Evolutionary conservation across 2,797 vertebrate genomes (phyloP), one percentile per base, ranked within the genome.

Genomic region (Sebastes glaucus): DNA sequence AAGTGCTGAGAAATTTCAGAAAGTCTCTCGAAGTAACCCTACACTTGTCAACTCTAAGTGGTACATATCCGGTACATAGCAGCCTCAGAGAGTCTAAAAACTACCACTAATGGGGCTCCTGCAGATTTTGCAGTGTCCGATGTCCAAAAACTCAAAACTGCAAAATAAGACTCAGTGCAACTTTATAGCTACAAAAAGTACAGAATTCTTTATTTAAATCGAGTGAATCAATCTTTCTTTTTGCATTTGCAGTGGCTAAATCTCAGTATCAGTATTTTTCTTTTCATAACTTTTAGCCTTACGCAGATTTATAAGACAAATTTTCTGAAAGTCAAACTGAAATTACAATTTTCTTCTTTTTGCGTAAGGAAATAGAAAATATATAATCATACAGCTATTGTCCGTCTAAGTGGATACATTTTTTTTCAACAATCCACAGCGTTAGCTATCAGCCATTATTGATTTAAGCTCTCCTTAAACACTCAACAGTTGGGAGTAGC

Each of bases 11-110:
- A 91, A 92, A 92, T 92, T 88, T 94, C 89, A 91, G 88, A 93
- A 93, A 95, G 91, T 94, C 90, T 90, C 87, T 92, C 73, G 55
- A 92, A 94, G 94, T 91, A 91, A 93, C 91, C 91, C 77, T 83
- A 90, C 84, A 87, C 93, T 88, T 91, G 89, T 94, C 89, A 85
- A 78, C 55, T 80, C 80, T 89, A 90, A 94, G 90, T 92, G 92
- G 74, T 88, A 91, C 92, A 93, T 85, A 92, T 92, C 89, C 81
- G 81, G 83, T 81, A 90, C 85, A 93, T 67, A 81, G 86, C 72
- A 81, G 72, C 55, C 81, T 81, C 70, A 57, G 77, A 84, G 73
- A 90, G 70, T 87, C 78, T 77, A 81, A 89, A 92, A 90, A 79
- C 70, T 83, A 66, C 75, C 35, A 30, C 77, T 86, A 84, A 92